These are phyloP conservation scores for Epinephelus fuscoguttatus DNA, from an alignment of 2,113 vertebrate genomes.

Conservation along the genomic window DNA sequence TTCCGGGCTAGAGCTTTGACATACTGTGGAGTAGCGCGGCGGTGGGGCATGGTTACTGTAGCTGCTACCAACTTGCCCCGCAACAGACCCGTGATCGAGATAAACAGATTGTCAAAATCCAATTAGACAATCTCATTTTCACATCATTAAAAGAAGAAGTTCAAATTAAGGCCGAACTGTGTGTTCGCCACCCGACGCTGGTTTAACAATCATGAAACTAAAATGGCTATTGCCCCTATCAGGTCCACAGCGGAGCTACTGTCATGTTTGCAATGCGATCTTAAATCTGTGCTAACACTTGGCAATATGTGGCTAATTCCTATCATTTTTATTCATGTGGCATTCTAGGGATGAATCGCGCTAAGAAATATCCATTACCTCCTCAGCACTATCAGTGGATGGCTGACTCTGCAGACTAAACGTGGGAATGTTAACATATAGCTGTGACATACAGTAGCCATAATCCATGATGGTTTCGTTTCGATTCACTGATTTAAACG, in stretches of 20 bases:
- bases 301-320: not conserved
- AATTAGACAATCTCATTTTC: constrained; percentile 72
- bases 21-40: constrained; percentile 39
- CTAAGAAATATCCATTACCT: not conserved
- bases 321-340: not conserved
- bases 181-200: not conserved
- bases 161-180: constrained; percentile 37
- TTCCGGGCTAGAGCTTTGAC: constrained; percentile 16
- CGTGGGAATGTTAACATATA: constrained; percentile 33
- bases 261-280: not conserved
- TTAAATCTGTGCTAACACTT: not conserved
- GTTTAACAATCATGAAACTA: constrained; percentile 19
- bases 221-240: constrained; percentile 50
- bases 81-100: constrained; percentile 66
- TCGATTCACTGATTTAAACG: constrained; percentile 34
- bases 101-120: constrained; percentile 81
- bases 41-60: constrained; percentile 23
- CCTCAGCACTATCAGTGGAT: not conserved
- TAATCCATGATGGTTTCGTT: constrained; percentile 33
- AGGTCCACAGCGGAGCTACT: constrained; percentile 18
- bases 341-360: not conserved
- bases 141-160: constrained; percentile 59
- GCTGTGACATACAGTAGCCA: not conserved
- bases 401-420: constrained; percentile 13
- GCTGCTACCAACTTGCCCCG: constrained; percentile 62